Conservation (phyloP, 2,113 vertebrate genomes). For the Mobula birostris region DNA sequence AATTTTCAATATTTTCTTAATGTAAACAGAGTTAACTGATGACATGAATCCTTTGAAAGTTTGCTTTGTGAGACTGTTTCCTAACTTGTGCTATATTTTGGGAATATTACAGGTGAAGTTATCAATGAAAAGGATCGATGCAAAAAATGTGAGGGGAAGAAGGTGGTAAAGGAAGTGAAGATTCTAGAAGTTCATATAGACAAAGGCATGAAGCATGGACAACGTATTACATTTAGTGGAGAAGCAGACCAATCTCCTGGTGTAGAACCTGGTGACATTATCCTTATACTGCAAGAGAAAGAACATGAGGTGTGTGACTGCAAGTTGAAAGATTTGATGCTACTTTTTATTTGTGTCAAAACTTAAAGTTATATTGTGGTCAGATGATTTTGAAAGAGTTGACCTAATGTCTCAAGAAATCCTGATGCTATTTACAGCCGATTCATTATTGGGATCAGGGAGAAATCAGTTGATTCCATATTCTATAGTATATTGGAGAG, state of each 20-base stretch:
- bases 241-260: slow-evolving; percentile 96
- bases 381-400: background rate
- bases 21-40: background rate
- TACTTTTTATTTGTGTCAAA: background rate
- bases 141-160: slow-evolving; percentile 98
- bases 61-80: background rate
- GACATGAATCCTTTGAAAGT: background rate
- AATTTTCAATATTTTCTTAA: background rate
- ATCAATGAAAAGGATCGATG: slow-evolving; percentile 98
- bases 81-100: background rate
- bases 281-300: slow-evolving; percentile 91
- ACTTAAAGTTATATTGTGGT: background rate
- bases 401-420: background rate
- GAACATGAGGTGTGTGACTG: slow-evolving; percentile 78
- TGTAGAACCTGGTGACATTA: slow-evolving; percentile 91
- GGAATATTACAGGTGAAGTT: slow-evolving; percentile 73
- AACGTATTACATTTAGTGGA: slow-evolving; percentile 92
- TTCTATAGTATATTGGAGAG: background rate
- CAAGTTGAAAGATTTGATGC: background rate
- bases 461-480: background rate
- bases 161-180: slow-evolving; percentile 95
- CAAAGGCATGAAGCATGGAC: slow-evolving; percentile 98
- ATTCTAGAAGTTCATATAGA: slow-evolving; percentile 97
- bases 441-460: background rate
- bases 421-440: background rate